A percentile compares a stretch with the other conserved stretches of the same genome.
These are phyloP conservation scores for Lanistes nyassanus DNA, from an alignment of 1,140 invertebrate genomes.

Conservation along the genomic window DNA sequence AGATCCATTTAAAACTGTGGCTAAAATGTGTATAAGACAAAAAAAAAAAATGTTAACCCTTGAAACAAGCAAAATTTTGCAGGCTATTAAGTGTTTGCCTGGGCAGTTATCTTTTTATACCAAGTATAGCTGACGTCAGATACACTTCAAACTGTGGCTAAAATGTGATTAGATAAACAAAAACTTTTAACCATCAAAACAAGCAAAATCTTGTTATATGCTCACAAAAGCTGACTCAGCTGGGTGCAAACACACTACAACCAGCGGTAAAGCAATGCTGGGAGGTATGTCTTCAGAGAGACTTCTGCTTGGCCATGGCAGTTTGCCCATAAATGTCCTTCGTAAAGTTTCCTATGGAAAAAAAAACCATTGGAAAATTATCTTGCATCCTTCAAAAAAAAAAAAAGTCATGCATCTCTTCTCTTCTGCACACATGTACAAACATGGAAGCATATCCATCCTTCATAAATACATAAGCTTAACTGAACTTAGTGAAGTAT, in stretches of 20 bases:
- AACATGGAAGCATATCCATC: constrained; percentile 30
- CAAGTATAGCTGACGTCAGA: too few relatives aligned
- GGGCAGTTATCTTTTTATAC: too few relatives aligned
- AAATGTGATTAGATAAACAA: too few relatives aligned
- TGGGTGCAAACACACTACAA: constrained; percentile 60
- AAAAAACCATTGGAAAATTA: constrained; percentile 27
- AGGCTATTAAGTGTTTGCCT: too few relatives aligned
- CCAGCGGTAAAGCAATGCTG: constrained; percentile 34
- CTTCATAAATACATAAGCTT: neutral
- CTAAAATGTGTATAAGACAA: neutral
- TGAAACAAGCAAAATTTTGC: neutral
- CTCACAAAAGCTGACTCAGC: constrained; percentile 53
- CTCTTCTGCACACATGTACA: constrained; percentile 7
- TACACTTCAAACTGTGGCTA: too few relatives aligned
- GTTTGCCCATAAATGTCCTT: constrained; percentile 43
- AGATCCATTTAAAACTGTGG: too few relatives aligned
- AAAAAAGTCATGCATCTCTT: constrained; percentile 29
- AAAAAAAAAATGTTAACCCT: too few relatives aligned
- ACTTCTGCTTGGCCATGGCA: constrained; percentile 22
- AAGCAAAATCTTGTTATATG: neutral
- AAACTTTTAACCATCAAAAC: too few relatives aligned
- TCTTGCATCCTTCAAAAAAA: constrained; percentile 29
- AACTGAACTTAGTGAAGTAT: too few relatives aligned
- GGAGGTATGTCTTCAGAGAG: constrained; percentile 4
- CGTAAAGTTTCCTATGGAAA: constrained; percentile 51